Conservation (phyloP, 2,113 vertebrate genomes). For the Callorhinus ursinus region DNA sequence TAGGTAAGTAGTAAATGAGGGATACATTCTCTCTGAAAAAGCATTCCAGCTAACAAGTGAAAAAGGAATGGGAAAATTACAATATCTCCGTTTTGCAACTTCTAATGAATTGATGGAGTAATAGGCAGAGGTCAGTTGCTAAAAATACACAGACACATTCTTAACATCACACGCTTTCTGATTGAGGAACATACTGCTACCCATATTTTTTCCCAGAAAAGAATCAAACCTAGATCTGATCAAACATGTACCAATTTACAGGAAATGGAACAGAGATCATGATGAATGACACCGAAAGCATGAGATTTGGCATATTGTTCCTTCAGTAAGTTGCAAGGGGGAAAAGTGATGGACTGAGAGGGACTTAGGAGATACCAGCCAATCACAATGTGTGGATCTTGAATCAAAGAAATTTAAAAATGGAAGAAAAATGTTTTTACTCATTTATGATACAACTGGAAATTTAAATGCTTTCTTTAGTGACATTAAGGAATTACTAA, state of each 20-base stretch:
- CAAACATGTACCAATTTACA: not conserved
- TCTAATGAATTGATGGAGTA: not conserved
- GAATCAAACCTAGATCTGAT: not conserved
- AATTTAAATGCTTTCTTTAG: slow-evolving; percentile 24
- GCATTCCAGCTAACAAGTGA: not conserved
- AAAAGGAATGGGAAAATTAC: not conserved
- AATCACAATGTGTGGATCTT: not conserved
- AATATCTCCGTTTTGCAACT: not conserved
- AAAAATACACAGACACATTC: not conserved
- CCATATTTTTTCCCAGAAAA: not conserved
- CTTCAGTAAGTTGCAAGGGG: not conserved
- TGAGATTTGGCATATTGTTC: not conserved
- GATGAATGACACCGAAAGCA: not conserved
- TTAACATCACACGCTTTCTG: not conserved
- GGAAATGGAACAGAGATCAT: not conserved
- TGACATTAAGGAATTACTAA: not conserved
- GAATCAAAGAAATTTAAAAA: not conserved
- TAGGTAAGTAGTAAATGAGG: not conserved
- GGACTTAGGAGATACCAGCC: not conserved
- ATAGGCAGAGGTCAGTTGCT: not conserved
- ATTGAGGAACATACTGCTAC: not conserved
- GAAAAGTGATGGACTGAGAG: not conserved
- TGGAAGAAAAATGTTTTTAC: not conserved
- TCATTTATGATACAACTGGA: not conserved
- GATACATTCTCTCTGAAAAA: not conserved